Evolutionary conservation across 2,797 vertebrate species (phyloP).

Genomic region (Clarias platycephalus): DNA sequence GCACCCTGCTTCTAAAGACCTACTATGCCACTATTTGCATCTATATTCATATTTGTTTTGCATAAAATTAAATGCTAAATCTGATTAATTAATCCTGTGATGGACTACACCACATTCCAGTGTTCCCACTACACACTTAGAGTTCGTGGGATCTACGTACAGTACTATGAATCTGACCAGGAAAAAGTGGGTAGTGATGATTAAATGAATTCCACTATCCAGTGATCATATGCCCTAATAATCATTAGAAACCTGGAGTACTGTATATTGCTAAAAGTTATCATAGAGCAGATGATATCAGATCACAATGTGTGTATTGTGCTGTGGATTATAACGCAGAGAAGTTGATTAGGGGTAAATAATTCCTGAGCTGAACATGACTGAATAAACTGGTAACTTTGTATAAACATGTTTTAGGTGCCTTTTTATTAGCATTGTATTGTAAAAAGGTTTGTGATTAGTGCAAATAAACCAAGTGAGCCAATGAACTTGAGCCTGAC

Average conservation of each 20-base stretch:
- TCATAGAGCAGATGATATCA: not conserved
- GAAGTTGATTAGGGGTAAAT: not conserved
- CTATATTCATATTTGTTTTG: not conserved
- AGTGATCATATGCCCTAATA: not conserved
- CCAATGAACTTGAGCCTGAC: slow-evolving; percentile 73
- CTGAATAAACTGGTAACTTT: not conserved
- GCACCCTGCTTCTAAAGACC: no score
- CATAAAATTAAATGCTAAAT: not conserved
- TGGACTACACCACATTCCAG: not conserved
- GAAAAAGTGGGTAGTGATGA: not conserved
- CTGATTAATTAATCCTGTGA: not conserved
- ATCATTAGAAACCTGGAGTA: not conserved
- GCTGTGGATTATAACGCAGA: not conserved
- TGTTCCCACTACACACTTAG: not conserved
- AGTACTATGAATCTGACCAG: not conserved
- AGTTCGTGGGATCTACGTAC: not conserved
- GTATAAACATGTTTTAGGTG: not conserved
- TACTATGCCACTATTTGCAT: not conserved
- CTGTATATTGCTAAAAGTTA: not conserved
- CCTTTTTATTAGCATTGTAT: not conserved
- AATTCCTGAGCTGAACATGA: not conserved
- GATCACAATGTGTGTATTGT: not conserved
- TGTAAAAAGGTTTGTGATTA: not conserved
- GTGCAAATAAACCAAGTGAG: not conserved
- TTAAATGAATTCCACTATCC: not conserved